Percentiles rank a stretch among this genome's conserved stretches.
Conservation (phyloP, 2,797 vertebrate species). For the Pteronotus mesoamericanus region DNA sequence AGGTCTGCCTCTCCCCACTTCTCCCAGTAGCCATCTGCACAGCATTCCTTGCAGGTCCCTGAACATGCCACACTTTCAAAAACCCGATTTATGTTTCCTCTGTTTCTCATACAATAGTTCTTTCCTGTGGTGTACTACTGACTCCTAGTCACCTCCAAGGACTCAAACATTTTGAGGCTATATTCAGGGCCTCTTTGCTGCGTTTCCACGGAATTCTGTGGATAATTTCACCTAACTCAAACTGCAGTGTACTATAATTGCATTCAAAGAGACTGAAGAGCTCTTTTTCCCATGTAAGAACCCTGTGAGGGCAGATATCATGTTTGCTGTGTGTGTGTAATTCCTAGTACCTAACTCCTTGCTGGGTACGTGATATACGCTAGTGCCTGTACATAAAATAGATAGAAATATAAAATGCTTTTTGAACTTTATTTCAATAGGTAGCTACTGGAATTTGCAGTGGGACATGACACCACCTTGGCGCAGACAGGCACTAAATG, state of each 20-base stretch:
- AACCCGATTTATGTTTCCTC: neutral
- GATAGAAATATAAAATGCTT: neutral
- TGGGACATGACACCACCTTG: neutral
- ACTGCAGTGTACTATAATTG: neutral
- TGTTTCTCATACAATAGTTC: neutral
- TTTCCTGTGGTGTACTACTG: neutral
- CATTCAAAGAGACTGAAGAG: neutral
- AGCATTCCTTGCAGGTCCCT: neutral
- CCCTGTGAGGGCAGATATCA: neutral
- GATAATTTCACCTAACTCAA: neutral
- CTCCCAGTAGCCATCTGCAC: neutral
- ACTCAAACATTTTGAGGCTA: neutral
- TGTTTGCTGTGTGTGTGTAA: neutral
- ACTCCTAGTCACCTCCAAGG: neutral
- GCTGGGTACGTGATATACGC: neutral
- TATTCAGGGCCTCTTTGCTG: neutral
- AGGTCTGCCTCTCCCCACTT: neutral
- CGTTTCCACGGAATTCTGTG: neutral
- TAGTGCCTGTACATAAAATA: neutral
- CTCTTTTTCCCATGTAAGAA: neutral
- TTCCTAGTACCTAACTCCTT: neutral
- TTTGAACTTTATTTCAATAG: neutral
- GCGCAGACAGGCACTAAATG: neutral
- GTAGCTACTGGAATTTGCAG: neutral
- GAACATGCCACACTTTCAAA: neutral